Percentiles rank a stretch among this genome's conserved stretches.
These are phyloP conservation scores for Phrynocephalus guinanensis DNA, from an alignment of 2,797 vertebrate genomes.

Conservation along the genomic window DNA sequence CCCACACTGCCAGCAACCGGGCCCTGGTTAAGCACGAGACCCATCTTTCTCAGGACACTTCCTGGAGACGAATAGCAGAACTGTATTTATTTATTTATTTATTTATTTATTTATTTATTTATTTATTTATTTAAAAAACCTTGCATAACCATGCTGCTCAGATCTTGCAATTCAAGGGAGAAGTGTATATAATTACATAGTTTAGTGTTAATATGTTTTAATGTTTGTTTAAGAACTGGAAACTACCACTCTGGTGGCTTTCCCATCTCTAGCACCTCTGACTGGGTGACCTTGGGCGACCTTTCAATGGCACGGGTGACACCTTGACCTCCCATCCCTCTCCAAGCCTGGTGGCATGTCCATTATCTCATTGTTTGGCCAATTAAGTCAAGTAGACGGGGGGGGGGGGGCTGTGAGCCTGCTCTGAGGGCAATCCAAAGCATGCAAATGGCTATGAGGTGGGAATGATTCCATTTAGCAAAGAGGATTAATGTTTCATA, in stretches of 20 bases:
- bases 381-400: accelerated
- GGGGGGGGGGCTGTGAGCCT: conserved; percentile 52
- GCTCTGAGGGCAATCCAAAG: conserved; percentile 57
- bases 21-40: too few species aligned
- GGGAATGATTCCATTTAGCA: conserved; percentile 77
- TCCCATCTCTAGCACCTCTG: background rate
- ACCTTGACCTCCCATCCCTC: background rate
- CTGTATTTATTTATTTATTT: too few species aligned
- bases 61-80: too few species aligned
- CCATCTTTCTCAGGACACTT: too few species aligned
- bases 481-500: conserved; percentile 82
- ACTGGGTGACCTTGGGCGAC: background rate
- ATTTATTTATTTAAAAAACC: too few species aligned
- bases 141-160: too few species aligned
- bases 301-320: accelerated
- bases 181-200: background rate
- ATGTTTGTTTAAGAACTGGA: background rate
- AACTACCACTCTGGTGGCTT: background rate
- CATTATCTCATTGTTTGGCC: conserved; percentile 5
- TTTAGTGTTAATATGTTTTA: background rate
- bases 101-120: too few species aligned
- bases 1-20: too few species aligned
- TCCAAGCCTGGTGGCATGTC: background rate
- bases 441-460: conserved; percentile 58
- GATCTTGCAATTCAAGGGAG: too few species aligned